phyloP scores from a whole-genome alignment of 2,797 vertebrate genomes.

The Fistularia tabacaria region DNA sequence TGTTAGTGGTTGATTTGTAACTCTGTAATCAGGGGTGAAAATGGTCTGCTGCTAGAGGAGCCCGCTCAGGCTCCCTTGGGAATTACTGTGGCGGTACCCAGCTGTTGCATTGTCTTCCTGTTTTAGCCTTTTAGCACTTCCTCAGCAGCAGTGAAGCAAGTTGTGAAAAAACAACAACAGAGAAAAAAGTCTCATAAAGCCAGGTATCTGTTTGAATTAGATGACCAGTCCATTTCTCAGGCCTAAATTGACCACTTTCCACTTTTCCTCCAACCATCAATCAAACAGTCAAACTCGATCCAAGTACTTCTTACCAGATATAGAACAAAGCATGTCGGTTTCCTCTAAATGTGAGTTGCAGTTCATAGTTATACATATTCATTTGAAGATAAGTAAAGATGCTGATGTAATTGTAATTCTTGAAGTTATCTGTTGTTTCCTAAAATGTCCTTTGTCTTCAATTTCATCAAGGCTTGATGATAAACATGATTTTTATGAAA shows the following conservation, averaged over 20 bases:
- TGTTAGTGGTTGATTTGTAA: slow-evolving; percentile 74
- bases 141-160: slow-evolving; percentile 62
- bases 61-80: slow-evolving; percentile 66
- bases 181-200: slow-evolving; percentile 65
- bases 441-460: too few relatives aligned
- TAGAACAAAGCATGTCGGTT: slow-evolving; percentile 18
- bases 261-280: slow-evolving; percentile 65
- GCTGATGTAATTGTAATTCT: too few relatives aligned
- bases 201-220: slow-evolving; percentile 75
- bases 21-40: slow-evolving; percentile 78
- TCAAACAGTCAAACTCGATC: slow-evolving; percentile 50
- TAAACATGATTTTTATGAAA: background rate
- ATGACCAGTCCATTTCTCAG: slow-evolving; percentile 73
- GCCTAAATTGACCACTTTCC: slow-evolving; percentile 76
- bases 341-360: background rate
- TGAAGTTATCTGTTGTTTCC: too few relatives aligned
- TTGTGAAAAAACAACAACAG: slow-evolving; percentile 28
- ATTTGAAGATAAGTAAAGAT: too few relatives aligned
- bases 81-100: slow-evolving; percentile 76
- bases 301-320: slow-evolving; percentile 29
- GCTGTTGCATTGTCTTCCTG: slow-evolving; percentile 76
- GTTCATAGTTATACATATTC: too few relatives aligned
- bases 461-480: background rate
- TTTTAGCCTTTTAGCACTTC: slow-evolving; percentile 79
- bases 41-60: slow-evolving; percentile 69